Conservation (phyloP, 2,113 vertebrate genomes). For the Rhodinocichla rosea region DNA sequence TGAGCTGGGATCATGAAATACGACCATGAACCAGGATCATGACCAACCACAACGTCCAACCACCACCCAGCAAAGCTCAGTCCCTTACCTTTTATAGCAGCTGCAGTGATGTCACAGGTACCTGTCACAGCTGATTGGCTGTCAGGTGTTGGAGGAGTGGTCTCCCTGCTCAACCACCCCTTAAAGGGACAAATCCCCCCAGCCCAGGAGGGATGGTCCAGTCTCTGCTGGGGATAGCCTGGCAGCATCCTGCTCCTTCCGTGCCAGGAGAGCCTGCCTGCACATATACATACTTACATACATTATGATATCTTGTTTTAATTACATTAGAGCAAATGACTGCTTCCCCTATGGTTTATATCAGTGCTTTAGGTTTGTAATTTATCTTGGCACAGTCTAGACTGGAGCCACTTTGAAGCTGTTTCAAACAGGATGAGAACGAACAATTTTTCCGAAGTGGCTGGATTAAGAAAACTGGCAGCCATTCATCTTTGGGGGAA, state of each 20-base stretch:
- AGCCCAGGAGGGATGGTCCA: accelerated
- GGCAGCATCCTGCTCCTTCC: neutral
- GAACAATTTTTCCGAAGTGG: slow-evolving; percentile 73
- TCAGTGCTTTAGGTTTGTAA: slow-evolving; percentile 82
- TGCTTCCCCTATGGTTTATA: slow-evolving; percentile 77
- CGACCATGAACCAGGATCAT: accelerated
- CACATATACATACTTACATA: slow-evolving; percentile 44
- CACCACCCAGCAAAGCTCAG: accelerated
- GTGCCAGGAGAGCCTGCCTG: neutral
- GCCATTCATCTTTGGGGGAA: slow-evolving; percentile 55
- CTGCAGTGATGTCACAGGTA: neutral
- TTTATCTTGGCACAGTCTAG: slow-evolving; percentile 85
- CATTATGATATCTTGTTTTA: slow-evolving; percentile 78
- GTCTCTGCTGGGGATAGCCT: neutral
- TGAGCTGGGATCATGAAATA: neutral
- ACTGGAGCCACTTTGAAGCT: slow-evolving; percentile 83
- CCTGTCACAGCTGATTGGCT: neutral
- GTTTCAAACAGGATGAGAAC: slow-evolving; percentile 71
- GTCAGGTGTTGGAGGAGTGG: neutral
- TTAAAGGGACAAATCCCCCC: neutral
- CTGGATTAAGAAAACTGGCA: slow-evolving; percentile 58
- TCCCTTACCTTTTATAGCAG: neutral
- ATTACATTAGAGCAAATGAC: slow-evolving; percentile 87
- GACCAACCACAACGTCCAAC: neutral
- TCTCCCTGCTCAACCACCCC: neutral